Evolutionary conservation across 2,888 invertebrate species (phyloP).

Genomic region (Dione juno): DNA sequence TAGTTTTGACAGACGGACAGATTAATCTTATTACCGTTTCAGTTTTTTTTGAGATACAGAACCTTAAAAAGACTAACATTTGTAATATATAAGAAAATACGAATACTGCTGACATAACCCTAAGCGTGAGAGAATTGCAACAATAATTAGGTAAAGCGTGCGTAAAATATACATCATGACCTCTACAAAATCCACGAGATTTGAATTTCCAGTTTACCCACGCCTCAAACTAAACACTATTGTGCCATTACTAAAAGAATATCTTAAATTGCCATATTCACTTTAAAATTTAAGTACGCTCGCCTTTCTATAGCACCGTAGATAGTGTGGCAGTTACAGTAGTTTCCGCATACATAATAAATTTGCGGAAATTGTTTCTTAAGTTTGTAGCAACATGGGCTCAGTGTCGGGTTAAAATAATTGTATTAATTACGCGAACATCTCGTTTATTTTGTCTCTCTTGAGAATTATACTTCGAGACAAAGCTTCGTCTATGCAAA

Average conservation of each 20-base stretch:
- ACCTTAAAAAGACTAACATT: too few species aligned
- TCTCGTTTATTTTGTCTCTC: background rate
- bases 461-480: conserved; percentile 12
- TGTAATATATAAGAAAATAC: too few species aligned
- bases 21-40: too few species aligned
- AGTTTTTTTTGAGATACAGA: too few species aligned
- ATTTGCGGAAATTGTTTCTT: conserved; percentile 31
- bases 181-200: too few species aligned
- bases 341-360: conserved; percentile 25
- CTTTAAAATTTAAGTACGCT: conserved; percentile 6
- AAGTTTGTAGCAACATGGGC: conserved; percentile 18
- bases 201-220: too few species aligned
- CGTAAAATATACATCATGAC: too few species aligned
- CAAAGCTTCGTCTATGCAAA: background rate
- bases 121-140: too few species aligned
- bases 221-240: too few species aligned
- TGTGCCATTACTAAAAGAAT: background rate
- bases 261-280: conserved; percentile 1
- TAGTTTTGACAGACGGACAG: too few species aligned
- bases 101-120: too few species aligned
- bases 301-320: conserved; percentile 3
- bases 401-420: conserved; percentile 22
- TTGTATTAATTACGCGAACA: conserved; percentile 15
- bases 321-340: conserved; percentile 5
- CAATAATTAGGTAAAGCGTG: too few species aligned